Percentiles rank a stretch among this genome's conserved stretches.
Evolutionary conservation across 2,797 vertebrate species (phyloP).

Genomic region (Chiloscyllium punctatum): DNA sequence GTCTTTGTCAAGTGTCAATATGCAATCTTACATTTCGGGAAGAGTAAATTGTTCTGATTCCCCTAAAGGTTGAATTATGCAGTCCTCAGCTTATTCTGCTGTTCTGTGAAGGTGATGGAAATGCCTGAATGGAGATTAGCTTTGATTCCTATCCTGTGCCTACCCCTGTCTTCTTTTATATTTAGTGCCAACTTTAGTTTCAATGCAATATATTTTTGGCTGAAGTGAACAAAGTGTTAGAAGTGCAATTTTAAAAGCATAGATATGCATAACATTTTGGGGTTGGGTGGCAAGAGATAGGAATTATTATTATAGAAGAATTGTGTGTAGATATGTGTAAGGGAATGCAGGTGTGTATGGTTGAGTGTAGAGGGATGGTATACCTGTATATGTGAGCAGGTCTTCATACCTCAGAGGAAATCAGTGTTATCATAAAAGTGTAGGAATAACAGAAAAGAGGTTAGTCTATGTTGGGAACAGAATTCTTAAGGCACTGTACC

Average conservation of each 20-base stretch:
- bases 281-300: background rate
- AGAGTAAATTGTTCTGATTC: background rate
- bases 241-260: background rate
- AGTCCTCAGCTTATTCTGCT: background rate
- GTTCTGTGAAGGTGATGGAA: background rate
- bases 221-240: background rate
- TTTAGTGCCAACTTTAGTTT: background rate
- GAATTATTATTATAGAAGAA: no score
- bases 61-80: background rate
- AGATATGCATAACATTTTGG: background rate
- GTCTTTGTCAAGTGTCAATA: background rate
- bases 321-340: background rate
- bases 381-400: slow-evolving; percentile 38
- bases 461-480: background rate
- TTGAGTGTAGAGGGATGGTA: background rate
- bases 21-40: background rate
- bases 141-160: background rate
- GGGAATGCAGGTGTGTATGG: slow-evolving; percentile 19
- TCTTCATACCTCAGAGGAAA: slow-evolving; percentile 36
- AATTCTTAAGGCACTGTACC: background rate
- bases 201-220: background rate
- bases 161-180: background rate
- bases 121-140: background rate
- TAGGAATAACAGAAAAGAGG: background rate
- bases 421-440: background rate